Conservation (phyloP, 2,113 vertebrate species). For the Bubo scandiacus region DNA sequence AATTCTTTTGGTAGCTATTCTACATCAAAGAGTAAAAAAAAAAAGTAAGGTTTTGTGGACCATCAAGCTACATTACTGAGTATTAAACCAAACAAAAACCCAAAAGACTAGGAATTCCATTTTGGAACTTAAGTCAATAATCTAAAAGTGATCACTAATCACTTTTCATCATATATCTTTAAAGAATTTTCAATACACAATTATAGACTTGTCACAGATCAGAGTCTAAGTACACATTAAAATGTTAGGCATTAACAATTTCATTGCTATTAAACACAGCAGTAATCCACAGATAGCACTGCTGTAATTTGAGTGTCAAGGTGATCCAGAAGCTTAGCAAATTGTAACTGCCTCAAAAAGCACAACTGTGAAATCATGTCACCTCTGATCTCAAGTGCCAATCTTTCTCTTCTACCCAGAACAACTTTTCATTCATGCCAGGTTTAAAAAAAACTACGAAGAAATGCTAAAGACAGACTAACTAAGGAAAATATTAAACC, state of each 20-base stretch:
- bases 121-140: background rate
- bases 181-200: background rate
- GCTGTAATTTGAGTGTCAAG: background rate
- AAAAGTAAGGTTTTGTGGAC: background rate
- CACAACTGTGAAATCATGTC: background rate
- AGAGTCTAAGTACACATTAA: background rate
- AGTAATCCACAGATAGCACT: background rate
- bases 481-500: background rate
- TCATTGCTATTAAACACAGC: background rate
- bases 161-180: background rate
- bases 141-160: background rate
- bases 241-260: background rate
- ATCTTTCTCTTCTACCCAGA: background rate
- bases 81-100: background rate
- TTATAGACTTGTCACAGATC: background rate
- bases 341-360: background rate
- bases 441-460: background rate
- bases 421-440: background rate
- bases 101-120: background rate
- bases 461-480: background rate
- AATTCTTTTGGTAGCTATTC: background rate
- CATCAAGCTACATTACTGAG: background rate
- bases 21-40: background rate
- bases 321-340: background rate
- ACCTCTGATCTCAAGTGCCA: fast-evolving